Conservation (phyloP, 53 echinoderm and acorn worm species). For the Luidia sarsii region DNA sequence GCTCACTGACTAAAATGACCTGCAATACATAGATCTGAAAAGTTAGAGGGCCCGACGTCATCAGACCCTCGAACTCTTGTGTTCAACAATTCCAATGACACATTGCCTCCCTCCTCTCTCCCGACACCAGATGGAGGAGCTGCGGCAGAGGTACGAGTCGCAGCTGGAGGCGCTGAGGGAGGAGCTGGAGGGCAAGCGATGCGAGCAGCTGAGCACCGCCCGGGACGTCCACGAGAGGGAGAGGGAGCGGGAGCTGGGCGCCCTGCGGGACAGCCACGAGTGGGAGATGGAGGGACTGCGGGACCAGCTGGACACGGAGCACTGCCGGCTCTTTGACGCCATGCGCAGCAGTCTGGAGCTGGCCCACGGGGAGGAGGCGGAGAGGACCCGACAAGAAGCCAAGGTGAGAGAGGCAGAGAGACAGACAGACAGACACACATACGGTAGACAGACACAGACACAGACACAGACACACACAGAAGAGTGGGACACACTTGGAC, state of each 20-base stretch:
- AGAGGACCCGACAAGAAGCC: conserved; percentile 43
- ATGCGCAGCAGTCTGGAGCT: conserved; percentile 70
- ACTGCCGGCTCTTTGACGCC: conserved; percentile 79
- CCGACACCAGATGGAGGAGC: conserved; percentile 80
- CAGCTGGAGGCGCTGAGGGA: conserved; percentile 52
- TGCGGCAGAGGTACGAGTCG: conserved; percentile 62
- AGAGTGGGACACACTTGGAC: no score
- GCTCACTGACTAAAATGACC: no score
- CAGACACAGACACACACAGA: no score
- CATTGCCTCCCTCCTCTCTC: no score
- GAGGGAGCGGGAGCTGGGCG: conserved; percentile 47
- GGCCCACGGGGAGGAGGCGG: conserved; percentile 62
- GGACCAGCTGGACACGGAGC: conserved; percentile 65
- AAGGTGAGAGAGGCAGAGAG: conserved; percentile 37
- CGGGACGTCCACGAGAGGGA: conserved; percentile 57
- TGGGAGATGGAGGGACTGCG: conserved; percentile 80
- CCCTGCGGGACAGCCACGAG: conserved; percentile 67
- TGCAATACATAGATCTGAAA: no score
- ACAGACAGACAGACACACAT: no score
- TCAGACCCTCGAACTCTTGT: no score
- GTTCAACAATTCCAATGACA: no score
- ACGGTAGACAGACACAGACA: no score
- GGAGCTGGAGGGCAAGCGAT: conserved; percentile 70
- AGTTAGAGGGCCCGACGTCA: no score
- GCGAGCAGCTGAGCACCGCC: conserved; percentile 64